Evolutionary conservation across 2,113 vertebrate genomes (phyloP).

Genomic region (Anser brachyrhynchus): DNA sequence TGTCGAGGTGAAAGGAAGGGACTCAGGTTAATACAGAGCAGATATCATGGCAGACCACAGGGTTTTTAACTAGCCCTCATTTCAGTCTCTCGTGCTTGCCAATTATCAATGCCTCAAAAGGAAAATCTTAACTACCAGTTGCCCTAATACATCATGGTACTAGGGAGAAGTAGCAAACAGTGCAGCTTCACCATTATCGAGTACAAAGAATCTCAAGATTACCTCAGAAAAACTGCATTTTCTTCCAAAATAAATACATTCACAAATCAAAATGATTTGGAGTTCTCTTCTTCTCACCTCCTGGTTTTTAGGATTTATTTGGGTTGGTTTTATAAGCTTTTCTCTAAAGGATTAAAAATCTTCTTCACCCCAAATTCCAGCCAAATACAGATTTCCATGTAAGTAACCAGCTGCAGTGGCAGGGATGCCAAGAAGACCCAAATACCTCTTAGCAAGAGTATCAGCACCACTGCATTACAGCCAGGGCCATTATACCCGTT

Average conservation of each 20-base stretch:
- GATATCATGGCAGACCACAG: background rate
- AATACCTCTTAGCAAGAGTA: slow-evolving; percentile 3
- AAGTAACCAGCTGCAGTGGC: slow-evolving; percentile 4
- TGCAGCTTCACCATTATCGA: background rate
- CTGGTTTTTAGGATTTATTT: background rate
- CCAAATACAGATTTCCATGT: background rate
- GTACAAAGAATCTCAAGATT: background rate
- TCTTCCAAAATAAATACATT: background rate
- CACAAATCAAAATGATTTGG: background rate
- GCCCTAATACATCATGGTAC: background rate
- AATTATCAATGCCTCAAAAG: background rate
- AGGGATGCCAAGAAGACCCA: background rate
- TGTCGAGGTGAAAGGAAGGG: slow-evolving; percentile 54
- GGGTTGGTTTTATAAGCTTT: slow-evolving; percentile 21
- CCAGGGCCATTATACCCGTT: background rate
- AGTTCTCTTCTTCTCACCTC: background rate
- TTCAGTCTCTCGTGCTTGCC: background rate
- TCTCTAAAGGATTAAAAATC: slow-evolving; percentile 24
- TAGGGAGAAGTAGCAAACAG: background rate
- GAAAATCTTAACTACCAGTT: background rate
- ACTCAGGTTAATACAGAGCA: slow-evolving; percentile 8
- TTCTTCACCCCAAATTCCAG: background rate
- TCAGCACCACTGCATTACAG: background rate
- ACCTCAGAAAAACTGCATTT: background rate
- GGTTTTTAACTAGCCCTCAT: background rate